Evolutionary conservation across 2,797 vertebrate genomes (phyloP), one percentile per base, ranked within the genome.

Genomic region (Amphiprion clarkii): DNA sequence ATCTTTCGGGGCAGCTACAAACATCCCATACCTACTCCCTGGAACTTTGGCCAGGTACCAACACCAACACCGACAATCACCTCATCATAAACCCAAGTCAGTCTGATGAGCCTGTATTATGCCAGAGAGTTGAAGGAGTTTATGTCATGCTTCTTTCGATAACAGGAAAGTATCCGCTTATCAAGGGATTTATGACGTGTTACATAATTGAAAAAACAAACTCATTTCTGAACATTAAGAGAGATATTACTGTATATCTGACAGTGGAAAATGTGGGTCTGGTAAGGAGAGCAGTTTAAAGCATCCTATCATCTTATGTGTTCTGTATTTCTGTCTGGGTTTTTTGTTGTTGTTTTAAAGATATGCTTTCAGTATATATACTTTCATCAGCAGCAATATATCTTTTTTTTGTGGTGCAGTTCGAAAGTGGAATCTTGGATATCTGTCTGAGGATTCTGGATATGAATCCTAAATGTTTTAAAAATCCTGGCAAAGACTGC

Each of bases 31-130:
- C n/a, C 86, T 2, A 80, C 78, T 29, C 94, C 97, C 2, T 99
- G 98, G 98, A 96, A 98, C 83, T 99, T 96, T 5, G 98, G 98
- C 84, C 98, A 99, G 98, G 98, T 99, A 95, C 84, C 90, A 92
- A 86, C 58, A 91, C 51, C 53, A 90, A 91, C 83, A 88, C 10
- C 19, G 0, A 21, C 6, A n/a, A 39, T 68, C 49, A 13, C 13
- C 29, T 61, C 14, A 65, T 42, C 29, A 25, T 27, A 17, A 21
- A 51, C 56, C 23, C 56, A 51, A 39, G 16, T 72, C 58, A 57
- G 17, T 25, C 21, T 48, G 10, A 62, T 12, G 1, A 48, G 59
- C 25, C 55, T 36, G 21, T 53, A 46, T 4, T 54, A 31, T 74
- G 61, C 31, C 73, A 66, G 52, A 60, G 19, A 54, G 25, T 6